Conservation (phyloP, 2,888 invertebrate genomes). For the Agrochola lota region DNA sequence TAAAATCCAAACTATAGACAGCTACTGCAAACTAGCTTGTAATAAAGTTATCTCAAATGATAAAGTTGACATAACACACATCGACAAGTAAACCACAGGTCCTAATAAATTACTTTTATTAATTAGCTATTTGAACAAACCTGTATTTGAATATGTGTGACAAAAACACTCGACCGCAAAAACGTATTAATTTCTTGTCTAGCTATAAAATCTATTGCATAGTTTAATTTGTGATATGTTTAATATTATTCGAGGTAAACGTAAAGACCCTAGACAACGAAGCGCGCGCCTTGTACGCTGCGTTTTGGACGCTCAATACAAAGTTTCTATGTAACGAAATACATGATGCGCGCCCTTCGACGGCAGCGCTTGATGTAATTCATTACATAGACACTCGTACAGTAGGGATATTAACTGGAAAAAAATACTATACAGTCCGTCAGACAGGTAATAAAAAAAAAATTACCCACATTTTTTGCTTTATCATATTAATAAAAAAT, state of each 20-base stretch:
- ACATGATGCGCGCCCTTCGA: too few relatives aligned
- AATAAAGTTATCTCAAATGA: neutral
- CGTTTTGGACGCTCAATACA: too few relatives aligned
- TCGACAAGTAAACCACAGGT: slow-evolving; percentile 6
- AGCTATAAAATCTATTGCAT: slow-evolving; percentile 47
- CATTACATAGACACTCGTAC: too few relatives aligned
- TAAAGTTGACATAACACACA: neutral
- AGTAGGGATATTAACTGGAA: too few relatives aligned
- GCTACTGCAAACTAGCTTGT: neutral
- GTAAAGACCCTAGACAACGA: too few relatives aligned
- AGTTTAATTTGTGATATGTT: slow-evolving; percentile 62
- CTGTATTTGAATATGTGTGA: slow-evolving; percentile 1
- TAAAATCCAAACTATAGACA: neutral
- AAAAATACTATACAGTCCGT: too few relatives aligned
- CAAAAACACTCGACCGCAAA: slow-evolving; percentile 37
- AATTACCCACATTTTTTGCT: too few relatives aligned
- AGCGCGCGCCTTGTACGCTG: too few relatives aligned
- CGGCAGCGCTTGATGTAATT: too few relatives aligned
- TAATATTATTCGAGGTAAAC: slow-evolving; percentile 67
- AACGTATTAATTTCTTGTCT: slow-evolving; percentile 21
- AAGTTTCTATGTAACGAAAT: too few relatives aligned
- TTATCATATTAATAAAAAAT: too few relatives aligned
- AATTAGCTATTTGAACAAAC: slow-evolving; percentile 9
- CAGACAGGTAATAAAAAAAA: too few relatives aligned
- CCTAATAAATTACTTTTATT: neutral